Percentiles rank a stretch among this genome's conserved stretches.
These are phyloP conservation scores for Popillia japonica DNA, from an alignment of 1,140 invertebrate species.

Conservation along the genomic window DNA sequence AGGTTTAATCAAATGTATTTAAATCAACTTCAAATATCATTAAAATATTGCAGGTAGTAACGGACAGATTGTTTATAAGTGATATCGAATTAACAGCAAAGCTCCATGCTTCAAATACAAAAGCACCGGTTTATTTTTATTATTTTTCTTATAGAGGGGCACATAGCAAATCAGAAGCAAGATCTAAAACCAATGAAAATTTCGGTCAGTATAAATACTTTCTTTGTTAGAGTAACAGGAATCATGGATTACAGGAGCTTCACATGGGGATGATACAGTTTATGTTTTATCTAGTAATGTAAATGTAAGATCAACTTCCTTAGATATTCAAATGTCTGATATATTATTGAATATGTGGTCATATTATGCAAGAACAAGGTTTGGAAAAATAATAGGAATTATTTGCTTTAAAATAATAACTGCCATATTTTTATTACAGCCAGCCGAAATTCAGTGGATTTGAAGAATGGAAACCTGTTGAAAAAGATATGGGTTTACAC, in stretches of 20 bases:
- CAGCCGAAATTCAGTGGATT: conserved; percentile 24
- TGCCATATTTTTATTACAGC: conserved; percentile 27
- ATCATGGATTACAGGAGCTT: conserved; percentile 42
- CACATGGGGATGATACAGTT: conserved; percentile 54
- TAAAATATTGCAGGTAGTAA: conserved; percentile 61
- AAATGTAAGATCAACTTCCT: conserved; percentile 46
- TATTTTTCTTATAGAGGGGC: conserved; percentile 63
- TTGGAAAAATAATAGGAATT: background rate
- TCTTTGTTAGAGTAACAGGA: background rate
- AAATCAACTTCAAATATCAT: background rate
- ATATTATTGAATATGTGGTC: conserved; percentile 46
- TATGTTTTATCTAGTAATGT: conserved; percentile 49
- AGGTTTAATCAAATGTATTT: conserved; percentile 5
- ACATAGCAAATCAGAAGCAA: conserved; percentile 48
- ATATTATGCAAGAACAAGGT: conserved; percentile 50
- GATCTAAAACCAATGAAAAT: conserved; percentile 43
- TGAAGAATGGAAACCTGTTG: conserved; percentile 46
- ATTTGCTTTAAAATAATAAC: background rate
- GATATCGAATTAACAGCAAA: conserved; percentile 66
- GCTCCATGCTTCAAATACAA: conserved; percentile 64
- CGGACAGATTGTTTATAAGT: conserved; percentile 68
- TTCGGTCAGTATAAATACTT: conserved; percentile 46
- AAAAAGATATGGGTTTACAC: conserved; percentile 37
- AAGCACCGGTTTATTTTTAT: conserved; percentile 69
- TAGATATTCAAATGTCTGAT: conserved; percentile 48